Conservation (phyloP, 2,888 invertebrate genomes). For the Hyppa rectilinea region DNA sequence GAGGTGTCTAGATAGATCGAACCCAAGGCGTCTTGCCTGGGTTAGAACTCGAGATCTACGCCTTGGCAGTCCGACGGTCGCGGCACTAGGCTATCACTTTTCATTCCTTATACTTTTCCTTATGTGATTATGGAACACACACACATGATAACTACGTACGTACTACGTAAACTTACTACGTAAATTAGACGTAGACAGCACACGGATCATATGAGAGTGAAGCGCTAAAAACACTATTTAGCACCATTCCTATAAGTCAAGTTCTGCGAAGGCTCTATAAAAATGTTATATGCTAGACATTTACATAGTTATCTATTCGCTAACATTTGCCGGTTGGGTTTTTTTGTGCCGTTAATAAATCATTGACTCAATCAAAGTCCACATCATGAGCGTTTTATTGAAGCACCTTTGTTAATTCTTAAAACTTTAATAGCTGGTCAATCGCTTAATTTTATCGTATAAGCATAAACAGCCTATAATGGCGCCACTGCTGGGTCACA, state of each 20-base stretch:
- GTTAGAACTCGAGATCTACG: too few relatives aligned
- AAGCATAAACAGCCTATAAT: too few relatives aligned
- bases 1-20: too few relatives aligned
- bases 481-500: too few relatives aligned
- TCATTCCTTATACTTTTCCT: constrained; percentile 19
- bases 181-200: neutral
- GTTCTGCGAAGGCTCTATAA: neutral
- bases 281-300: constrained; percentile 9
- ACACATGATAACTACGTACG: too few relatives aligned
- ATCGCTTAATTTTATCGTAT: neutral
- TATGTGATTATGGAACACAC: neutral
- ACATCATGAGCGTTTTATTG: neutral
- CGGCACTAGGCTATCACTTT: too few relatives aligned
- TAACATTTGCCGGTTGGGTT: constrained; percentile 13
- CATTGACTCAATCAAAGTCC: constrained; percentile 8
- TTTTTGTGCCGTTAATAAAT: constrained; percentile 16
- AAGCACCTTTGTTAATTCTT: neutral
- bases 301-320: neutral
- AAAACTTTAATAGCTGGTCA: neutral
- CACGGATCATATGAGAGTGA: constrained; percentile 2
- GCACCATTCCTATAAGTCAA: neutral
- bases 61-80: too few relatives aligned
- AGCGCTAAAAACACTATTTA: constrained; percentile 26
- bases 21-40: too few relatives aligned
- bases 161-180: neutral